Base-by-base conservation (phyloP, 1,140 invertebrate species). In the Neodiprion fabricii region DNA sequence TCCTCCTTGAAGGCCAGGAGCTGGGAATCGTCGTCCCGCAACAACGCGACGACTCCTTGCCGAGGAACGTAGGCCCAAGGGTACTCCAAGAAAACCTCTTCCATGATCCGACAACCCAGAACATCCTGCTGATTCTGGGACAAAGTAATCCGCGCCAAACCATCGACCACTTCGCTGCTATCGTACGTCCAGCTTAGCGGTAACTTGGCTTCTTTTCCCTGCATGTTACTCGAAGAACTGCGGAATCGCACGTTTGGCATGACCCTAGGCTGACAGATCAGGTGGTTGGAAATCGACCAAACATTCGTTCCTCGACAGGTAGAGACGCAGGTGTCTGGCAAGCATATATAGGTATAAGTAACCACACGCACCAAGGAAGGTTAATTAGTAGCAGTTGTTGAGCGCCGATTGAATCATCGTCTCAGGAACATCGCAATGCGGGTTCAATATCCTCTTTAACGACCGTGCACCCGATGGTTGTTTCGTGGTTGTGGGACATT, bases 21-120 rank as follows among this genome's bases (percentile, higher is more conserved):
- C 73, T 90, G 86, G 0, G 89, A 92, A 28, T 70, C 74, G 1
- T 61, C 3, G 61, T 72, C n/a, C 7, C 61, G 85, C 73, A 72
- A 85, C 72, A 75, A 73, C 74, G 47, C 90, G 67, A 48, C 86
- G 80, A 94, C 82, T 28, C 87, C 81, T 67, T 90, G 87, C 82
- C 90, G 92, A 5, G 85, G 84, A 0, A 94, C 86, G 65, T 85
- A 90, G 73, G 91, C 93, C 92, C 93, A 95, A 9, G 94, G 93
- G 79, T 91, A 91, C 85, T 95, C 93, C 48, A 92, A 90, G 17
- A 91, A 93, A 1, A 95, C 89, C 66, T 89, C 53, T 70, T 87
- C 84, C 28, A 80, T 81, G 48, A 85, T 72, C 11, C 70, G 71
- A 70, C 86, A 87, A 48, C 82, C 76, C 53, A 87, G 75, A 65